Conservation (phyloP, 2,113 vertebrate species). For the Nothocercus nigrocapillus region DNA sequence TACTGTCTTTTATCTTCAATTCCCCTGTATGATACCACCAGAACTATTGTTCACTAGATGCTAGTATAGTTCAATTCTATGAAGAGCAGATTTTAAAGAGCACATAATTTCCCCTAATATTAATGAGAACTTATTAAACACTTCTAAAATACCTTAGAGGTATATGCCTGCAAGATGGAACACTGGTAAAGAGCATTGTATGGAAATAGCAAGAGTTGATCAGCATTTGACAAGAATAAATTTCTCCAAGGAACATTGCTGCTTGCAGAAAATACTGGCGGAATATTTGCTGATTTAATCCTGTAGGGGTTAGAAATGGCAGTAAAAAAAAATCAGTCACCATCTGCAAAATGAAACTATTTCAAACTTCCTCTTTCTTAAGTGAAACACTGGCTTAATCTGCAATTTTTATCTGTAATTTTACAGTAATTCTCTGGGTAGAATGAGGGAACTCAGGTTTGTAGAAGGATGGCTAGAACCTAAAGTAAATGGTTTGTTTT, state of each 20-base stretch:
- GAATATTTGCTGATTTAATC: not conserved
- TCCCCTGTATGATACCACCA: not conserved
- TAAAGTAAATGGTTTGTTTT: not conserved
- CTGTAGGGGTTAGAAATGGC: not conserved
- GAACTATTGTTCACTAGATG: not conserved
- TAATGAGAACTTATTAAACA: not conserved
- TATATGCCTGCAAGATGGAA: not conserved
- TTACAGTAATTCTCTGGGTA: not conserved
- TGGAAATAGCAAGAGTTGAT: not conserved
- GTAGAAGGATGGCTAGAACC: not conserved
- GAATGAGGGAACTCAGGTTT: not conserved
- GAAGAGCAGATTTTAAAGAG: not conserved
- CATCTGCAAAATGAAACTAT: not conserved
- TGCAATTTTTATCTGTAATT: no score
- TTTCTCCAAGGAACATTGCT: not conserved
- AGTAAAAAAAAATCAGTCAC: not conserved
- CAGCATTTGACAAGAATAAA: not conserved
- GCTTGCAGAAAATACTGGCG: not conserved
- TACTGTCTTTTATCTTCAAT: not conserved
- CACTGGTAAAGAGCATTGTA: not conserved
- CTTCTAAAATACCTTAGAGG: not conserved
- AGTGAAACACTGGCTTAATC: not conserved
- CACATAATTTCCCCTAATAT: not conserved
- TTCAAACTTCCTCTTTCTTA: not conserved
- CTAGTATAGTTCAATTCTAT: not conserved